These are phyloP conservation scores for Urophycis tenuis DNA, from an alignment of 2,797 vertebrate genomes.

Conservation along the genomic window DNA sequence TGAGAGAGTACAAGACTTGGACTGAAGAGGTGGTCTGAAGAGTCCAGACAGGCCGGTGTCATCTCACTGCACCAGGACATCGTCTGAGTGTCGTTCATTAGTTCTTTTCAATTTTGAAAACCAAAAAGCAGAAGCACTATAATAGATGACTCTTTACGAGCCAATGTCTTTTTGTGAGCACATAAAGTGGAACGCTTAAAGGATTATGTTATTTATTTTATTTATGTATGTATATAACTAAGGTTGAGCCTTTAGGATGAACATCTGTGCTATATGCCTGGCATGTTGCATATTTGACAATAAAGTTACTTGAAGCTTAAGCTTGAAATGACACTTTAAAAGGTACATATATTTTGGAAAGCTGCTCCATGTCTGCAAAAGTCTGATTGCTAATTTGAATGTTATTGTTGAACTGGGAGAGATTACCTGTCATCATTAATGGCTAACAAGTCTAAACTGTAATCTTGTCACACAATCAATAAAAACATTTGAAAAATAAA, in stretches of 20 bases:
- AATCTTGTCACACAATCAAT: not conserved
- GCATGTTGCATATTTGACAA: too few relatives aligned
- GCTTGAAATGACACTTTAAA: not conserved
- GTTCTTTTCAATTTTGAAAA: not conserved
- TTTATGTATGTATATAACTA: not conserved
- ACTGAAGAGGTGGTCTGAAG: conserved; percentile 41
- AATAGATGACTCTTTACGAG: not conserved
- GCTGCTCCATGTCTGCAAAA: not conserved
- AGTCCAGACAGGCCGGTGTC: not conserved
- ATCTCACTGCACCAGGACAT: not conserved
- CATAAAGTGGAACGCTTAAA: not conserved
- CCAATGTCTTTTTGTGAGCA: not conserved
- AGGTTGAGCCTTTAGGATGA: not conserved
- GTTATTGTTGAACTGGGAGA: not conserved
- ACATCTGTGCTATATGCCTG: too few relatives aligned
- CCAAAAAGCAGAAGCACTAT: not conserved
- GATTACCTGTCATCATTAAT: not conserved
- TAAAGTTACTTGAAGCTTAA: too few relatives aligned
- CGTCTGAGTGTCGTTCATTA: not conserved
- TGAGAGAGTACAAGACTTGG: conserved; percentile 74
- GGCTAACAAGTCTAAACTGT: not conserved
- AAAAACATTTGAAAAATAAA: not conserved
- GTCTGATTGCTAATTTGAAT: not conserved
- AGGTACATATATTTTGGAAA: not conserved
- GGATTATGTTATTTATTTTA: not conserved